Evolutionary conservation across 1,140 invertebrate species (phyloP), one percentile per base, ranked within the genome.

Genomic region (Trachymyrmex septentrionalis): DNA sequence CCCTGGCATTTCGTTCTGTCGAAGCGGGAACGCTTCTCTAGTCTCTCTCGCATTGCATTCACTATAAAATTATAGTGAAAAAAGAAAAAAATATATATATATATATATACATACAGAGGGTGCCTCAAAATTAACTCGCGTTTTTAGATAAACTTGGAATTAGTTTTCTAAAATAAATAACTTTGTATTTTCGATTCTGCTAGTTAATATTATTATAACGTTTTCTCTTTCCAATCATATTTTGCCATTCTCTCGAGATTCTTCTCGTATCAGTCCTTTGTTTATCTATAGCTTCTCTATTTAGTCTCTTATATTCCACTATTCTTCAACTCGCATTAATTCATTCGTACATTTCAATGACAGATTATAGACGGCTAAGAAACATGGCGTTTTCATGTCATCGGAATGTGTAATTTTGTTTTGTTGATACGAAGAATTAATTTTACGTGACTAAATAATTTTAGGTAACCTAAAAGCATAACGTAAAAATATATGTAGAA

Each of bases 41-140:
- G 78, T 73, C 57, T 75, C 80, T 27, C 69, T 73, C 57, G 12
- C 10, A 38, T 53, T 24, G 69, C 38, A 34, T 61, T 63, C 34
- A 75, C 12, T 84, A 61, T 63, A 75, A 84, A 84, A 84, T 84
- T 84, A 84, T 61, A 50, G 57, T 44, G 38, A 63, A 59, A 84
- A 63, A 34, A 34, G 6, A 34, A 30, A 30, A 30, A 30, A 30
- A 30, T 34, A 34, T 34, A 34, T 34, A 34, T 34, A 34, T 7
- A 38, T 38, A 38, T 38, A 7, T 38, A 38, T 38, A 38, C 1
- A 44, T 48, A 34, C 34, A 59, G 38, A 73, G 69, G 55, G 55
- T 73, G 80, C 44, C 24, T 61, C 55, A 12, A 75, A 61, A 73
- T 5, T 27, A 61, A 50, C 24, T n/a, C 3, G 9, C 38, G 48